Evolutionary conservation across 2,888 invertebrate genomes (phyloP), one percentile per base, ranked within the genome.

Genomic region (Heliothis peltigera): DNA sequence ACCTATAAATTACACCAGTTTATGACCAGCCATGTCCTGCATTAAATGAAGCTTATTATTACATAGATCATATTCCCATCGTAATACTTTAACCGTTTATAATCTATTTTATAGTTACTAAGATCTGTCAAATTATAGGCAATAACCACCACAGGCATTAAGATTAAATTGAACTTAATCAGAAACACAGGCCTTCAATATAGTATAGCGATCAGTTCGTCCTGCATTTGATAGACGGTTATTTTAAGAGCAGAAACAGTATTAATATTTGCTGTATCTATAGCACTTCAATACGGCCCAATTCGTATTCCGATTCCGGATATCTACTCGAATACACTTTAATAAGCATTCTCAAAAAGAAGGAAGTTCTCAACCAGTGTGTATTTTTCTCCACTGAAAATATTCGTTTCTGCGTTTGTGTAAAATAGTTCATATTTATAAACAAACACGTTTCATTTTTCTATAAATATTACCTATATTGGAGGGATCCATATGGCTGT

Each of bases 401-500:
- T 69, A 52, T 48, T 49, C 25, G 54, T 76, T 60, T 64, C 56
- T 59, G 42, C 64, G 64, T 73, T 54, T 76, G 58, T 72, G 53
- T 66, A 75, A 69, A 75, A 54, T 62, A 17, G 19, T 72, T 53
- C 43, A 48, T 66, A 54, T 69, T 69, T 69, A 61, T 60, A 68
- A 68, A 77, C 64, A 72, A 47, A 61, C 61, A 54, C 42, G 43
- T 6, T 46, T 17, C 56, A 64, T 64, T 69, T 60, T 65, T 69
- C 69, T 53, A 64, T 61, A 65, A 69, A 63, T 78, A 63, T 61
- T 64, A 52, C 43, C 67, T 72, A 18, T 60, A 72, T 54, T 60
- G 53, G 73, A 52, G 64, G 55, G 52, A 62, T 70, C 78, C 76
- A 78, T 74, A 78, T 77, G 76, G 70, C 64, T 21, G 66, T 63